Evolutionary conservation across 2,888 invertebrate species (phyloP).

Genomic region (Diogma glabrata): DNA sequence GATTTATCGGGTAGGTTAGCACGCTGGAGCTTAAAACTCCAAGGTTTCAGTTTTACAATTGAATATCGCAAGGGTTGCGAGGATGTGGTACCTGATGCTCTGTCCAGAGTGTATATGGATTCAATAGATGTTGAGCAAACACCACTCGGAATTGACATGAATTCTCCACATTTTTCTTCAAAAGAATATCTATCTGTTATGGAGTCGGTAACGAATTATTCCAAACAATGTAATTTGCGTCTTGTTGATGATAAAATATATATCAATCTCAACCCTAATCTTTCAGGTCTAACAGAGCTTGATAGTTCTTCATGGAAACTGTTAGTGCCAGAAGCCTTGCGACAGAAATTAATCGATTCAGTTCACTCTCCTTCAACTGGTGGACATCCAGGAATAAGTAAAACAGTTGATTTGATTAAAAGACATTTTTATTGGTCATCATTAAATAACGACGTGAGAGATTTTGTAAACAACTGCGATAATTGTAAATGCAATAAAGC

Average conservation of each 20-base stretch:
- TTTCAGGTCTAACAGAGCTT: background rate
- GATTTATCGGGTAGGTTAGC: background rate
- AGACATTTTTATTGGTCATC: background rate
- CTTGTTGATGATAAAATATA: background rate
- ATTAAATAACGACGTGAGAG: background rate
- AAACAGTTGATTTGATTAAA: background rate
- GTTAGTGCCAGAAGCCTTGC: background rate
- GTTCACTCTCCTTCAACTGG: background rate
- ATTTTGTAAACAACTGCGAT: background rate
- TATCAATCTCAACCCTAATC: background rate
- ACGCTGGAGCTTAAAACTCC: background rate
- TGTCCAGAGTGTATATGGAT: background rate
- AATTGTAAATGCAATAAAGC: background rate
- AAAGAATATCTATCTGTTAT: background rate
- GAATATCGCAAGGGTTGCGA: background rate
- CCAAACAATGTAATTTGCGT: background rate
- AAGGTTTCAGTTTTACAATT: background rate
- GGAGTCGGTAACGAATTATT: background rate
- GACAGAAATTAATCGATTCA: background rate
- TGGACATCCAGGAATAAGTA: background rate
- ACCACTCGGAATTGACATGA: background rate
- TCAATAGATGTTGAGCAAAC: background rate
- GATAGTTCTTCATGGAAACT: background rate
- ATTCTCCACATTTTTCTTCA: background rate
- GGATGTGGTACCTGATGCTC: background rate